Evolutionary conservation across 2,797 vertebrate genomes (phyloP).

Genomic region (Masticophis lateralis): DNA sequence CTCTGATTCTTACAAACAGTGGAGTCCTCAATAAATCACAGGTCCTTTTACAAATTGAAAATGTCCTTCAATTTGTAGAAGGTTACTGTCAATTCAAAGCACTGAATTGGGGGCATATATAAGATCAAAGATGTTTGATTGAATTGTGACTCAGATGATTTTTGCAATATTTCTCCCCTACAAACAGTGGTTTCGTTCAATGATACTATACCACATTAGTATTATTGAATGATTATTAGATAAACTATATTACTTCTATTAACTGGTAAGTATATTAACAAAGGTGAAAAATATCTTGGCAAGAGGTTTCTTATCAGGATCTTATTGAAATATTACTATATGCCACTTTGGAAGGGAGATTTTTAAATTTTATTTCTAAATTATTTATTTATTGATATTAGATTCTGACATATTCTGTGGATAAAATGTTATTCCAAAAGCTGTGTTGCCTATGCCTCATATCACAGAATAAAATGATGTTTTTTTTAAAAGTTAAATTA

Average conservation of each 20-base stretch:
- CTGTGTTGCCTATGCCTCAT: conserved; percentile 17
- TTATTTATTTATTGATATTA: conserved; percentile 48
- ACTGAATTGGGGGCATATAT: neutral
- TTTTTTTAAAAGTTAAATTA: conserved; percentile 15
- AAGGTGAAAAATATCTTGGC: conserved; percentile 18
- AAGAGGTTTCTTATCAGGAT: conserved; percentile 37
- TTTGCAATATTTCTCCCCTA: neutral
- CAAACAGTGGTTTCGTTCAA: neutral
- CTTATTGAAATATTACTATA: conserved; percentile 35
- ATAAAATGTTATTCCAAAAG: conserved; percentile 34
- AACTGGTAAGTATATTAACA: conserved; percentile 11
- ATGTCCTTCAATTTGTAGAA: neutral
- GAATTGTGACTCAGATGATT: neutral
- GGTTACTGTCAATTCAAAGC: neutral
- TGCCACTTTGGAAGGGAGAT: conserved; percentile 31
- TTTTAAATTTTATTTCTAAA: conserved; percentile 50
- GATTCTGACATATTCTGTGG: conserved; percentile 45
- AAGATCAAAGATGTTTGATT: neutral
- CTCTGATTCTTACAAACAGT: neutral
- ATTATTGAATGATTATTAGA: neutral
- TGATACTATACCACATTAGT: neutral
- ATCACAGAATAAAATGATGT: conserved; percentile 36
- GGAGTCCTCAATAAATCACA: neutral
- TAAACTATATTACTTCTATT: conserved; percentile 14
- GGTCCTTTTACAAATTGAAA: neutral